These are phyloP conservation scores for Odontocerum albicorne DNA, from an alignment of 2,888 invertebrate species.

Conservation along the genomic window DNA sequence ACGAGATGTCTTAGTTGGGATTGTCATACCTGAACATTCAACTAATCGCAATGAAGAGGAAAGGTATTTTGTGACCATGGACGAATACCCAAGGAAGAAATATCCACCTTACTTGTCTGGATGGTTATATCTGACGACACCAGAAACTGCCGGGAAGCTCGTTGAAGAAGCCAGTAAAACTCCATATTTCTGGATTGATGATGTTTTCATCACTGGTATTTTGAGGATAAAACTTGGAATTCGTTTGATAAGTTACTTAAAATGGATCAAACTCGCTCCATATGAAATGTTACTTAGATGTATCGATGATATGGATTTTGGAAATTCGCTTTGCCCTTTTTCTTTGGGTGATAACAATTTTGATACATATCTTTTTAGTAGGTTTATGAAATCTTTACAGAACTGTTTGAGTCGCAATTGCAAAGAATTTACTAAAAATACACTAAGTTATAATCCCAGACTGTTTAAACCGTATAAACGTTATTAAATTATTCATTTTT, in stretches of 20 bases:
- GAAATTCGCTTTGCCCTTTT: no score
- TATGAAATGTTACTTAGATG: no score
- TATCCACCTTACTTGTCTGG: constrained; percentile 82
- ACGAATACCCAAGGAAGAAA: constrained; percentile 61
- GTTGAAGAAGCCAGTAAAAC: constrained; percentile 55
- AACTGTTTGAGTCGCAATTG: no score
- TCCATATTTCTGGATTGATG: constrained; percentile 91
- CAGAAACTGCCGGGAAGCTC: constrained; percentile 61
- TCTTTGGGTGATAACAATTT: no score
- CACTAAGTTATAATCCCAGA: no score
- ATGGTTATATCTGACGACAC: constrained; percentile 80
- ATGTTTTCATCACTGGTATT: constrained; percentile 82
- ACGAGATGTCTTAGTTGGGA: constrained; percentile 63
- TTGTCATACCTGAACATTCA: constrained; percentile 62
- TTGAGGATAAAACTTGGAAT: constrained; percentile 62
- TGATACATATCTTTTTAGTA: no score
- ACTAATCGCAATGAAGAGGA: constrained; percentile 68
- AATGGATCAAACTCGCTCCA: no score
- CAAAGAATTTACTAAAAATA: no score
- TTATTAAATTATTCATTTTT: no score
- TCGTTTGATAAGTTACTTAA: constrained; percentile 54
- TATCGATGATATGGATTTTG: no score
- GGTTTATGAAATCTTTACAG: no score
- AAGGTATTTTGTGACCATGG: constrained; percentile 77
- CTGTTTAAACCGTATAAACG: no score